Evolutionary conservation across 2,888 invertebrate genomes (phyloP), one percentile per base, ranked within the genome.

Genomic region (Hoplodrina blanda): DNA sequence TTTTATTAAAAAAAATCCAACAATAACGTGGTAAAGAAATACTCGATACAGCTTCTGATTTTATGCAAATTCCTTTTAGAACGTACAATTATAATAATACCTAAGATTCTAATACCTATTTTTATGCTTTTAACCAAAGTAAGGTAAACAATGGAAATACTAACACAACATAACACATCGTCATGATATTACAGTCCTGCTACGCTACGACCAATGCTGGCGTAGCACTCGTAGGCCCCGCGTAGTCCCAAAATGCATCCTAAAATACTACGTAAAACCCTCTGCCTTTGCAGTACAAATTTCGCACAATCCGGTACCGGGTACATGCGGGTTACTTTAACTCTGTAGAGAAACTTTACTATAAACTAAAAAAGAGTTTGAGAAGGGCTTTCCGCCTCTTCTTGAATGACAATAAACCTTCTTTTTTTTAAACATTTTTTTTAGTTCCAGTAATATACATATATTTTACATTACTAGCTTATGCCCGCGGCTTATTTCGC

Each of bases 141-240:
- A 33, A n/a, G 3, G 17, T 10, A 30, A 33, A 33, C 17, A 55
- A 33, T 30, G 33, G 5, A 37, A 37, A n/a, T n/a, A 11, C 17
- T 17, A n/a, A 49, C 19, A 19, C 17, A 33, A 33, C 8, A 19
- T n/a, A n/a, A 6, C 17, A 30, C 15, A 30, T 17, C 37, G 13
- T 20, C 6, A 46, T 37, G 53, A 57, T 46, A 17, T 3, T 8
- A 30, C 11, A 11, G 25, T 54, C 20, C 10, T 13, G 57, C 66
- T 59, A 59, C 66, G 57, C 66, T 59, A 59, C 66, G 46, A n/a
- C n/a, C n/a, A 46, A 10, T 33, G 6, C n/a, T 44, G 44, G 46
- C 66, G 65, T 66, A 73, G 73, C 73, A 59, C 37, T 65, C 53
- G 57, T 65, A 72, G 65, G 20, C 46, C 8, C 37, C 15, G 17